A percentile compares a stretch with the other conserved stretches of the same genome.
These are phyloP conservation scores for Drosophila mimetica DNA, from an alignment of 2,888 invertebrate species.

Conservation along the genomic window DNA sequence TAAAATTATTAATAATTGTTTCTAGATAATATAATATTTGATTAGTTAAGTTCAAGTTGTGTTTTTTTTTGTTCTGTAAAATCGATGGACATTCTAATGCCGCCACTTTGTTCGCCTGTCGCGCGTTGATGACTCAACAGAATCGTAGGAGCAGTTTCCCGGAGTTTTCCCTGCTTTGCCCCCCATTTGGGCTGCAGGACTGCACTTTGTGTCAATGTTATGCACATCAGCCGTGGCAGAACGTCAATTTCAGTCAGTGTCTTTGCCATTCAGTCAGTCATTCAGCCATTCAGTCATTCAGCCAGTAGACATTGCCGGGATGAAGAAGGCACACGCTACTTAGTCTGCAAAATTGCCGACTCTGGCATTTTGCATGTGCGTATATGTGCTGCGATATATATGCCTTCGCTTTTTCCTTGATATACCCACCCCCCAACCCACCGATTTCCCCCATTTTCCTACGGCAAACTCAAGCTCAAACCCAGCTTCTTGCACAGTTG, in stretches of 20 bases:
- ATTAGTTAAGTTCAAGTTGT: not conserved
- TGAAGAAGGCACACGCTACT: constrained; percentile 58
- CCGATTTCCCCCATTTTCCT: constrained; percentile 20
- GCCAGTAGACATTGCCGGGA: constrained; percentile 8
- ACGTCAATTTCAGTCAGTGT: constrained; percentile 59
- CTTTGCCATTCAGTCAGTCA: constrained; percentile 26
- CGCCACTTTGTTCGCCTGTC: constrained; percentile 24
- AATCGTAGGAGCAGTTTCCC: constrained; percentile 6
- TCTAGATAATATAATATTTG: too few species aligned
- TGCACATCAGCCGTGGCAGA: constrained; percentile 65
- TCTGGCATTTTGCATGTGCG: constrained; percentile 44
- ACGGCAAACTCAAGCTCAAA: constrained; percentile 38
- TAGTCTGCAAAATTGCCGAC: constrained; percentile 71
- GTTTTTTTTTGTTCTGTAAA: not conserved
- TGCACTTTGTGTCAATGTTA: constrained; percentile 77
- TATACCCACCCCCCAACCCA: too few species aligned
- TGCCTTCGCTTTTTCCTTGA: not conserved
- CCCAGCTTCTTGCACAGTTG: constrained; percentile 49
- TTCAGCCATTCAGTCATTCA: constrained; percentile 14
- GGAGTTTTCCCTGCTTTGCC: constrained; percentile 1
- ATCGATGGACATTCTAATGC: not conserved
- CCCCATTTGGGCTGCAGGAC: constrained; percentile 11
- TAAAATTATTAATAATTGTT: too few species aligned
- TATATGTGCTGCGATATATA: constrained; percentile 1
- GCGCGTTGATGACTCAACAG: constrained; percentile 12